Conservation (phyloP, 2,113 vertebrate species). For the Cyrtonyx montezumae region DNA sequence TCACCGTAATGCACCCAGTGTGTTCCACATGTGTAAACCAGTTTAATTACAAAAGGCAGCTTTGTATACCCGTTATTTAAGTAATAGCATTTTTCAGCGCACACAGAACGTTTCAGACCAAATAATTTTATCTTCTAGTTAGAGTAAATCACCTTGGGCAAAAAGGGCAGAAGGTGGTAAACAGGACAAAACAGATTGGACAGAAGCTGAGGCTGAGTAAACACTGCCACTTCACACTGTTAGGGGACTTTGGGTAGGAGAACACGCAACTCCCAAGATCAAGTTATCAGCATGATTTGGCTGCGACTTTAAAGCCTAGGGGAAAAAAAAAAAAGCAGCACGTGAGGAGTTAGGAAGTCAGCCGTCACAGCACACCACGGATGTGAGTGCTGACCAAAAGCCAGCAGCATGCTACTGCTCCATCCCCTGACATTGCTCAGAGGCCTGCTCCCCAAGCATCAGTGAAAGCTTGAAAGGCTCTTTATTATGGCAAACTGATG, state of each 20-base stretch:
- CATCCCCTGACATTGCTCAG: conserved; percentile 33
- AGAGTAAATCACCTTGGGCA: background rate
- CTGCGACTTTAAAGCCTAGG: background rate
- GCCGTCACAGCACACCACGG: rapidly evolving
- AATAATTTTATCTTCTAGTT: background rate
- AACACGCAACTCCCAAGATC: background rate
- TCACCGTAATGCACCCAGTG: background rate
- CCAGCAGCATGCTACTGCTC: conserved; percentile 30
- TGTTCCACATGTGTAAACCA: background rate
- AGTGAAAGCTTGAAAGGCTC: background rate
- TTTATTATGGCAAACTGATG: background rate
- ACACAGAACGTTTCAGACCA: background rate
- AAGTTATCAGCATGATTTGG: background rate
- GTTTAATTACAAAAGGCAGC: conserved; percentile 9
- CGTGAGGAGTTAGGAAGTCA: background rate
- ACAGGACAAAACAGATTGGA: background rate
- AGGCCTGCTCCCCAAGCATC: background rate
- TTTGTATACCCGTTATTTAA: background rate
- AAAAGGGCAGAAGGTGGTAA: background rate
- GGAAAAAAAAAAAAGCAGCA: background rate
- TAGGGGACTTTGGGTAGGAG: background rate
- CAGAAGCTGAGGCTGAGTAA: background rate
- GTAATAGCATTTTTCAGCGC: background rate
- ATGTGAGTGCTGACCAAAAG: background rate
- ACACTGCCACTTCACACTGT: background rate